These are phyloP conservation scores for Tauraco hartlaubi DNA, from an alignment of 2,797 vertebrate genomes.

Conservation along the genomic window DNA sequence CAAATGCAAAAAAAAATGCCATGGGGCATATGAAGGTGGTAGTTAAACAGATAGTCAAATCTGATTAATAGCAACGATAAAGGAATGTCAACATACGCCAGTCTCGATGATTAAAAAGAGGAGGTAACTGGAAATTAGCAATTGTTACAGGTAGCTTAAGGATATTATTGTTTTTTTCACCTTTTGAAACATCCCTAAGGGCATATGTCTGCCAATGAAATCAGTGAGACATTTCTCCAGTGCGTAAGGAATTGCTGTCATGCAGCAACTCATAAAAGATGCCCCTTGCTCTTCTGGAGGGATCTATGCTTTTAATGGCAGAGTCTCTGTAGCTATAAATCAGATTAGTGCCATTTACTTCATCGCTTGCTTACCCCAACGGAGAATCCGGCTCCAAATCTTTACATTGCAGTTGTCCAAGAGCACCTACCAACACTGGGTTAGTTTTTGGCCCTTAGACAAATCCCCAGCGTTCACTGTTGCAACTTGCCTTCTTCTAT, in stretches of 20 bases:
- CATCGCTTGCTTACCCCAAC: background rate
- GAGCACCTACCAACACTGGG: background rate
- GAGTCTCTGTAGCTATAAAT: constrained; percentile 24
- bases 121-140: constrained; percentile 65
- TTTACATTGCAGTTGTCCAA: constrained; percentile 11
- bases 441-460: constrained; percentile 52
- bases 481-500: constrained; percentile 43
- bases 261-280: background rate
- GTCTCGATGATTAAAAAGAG: constrained; percentile 44
- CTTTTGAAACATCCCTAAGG: background rate
- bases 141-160: constrained; percentile 59
- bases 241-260: background rate
- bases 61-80: constrained; percentile 50
- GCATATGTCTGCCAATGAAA: constrained; percentile 31
- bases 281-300: constrained; percentile 16
- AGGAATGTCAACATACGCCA: constrained; percentile 18
- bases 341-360: constrained; percentile 10
- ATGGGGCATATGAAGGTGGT: constrained; percentile 27
- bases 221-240: background rate
- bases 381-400: constrained; percentile 15
- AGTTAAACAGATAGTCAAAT: constrained; percentile 35
- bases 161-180: constrained; percentile 57
- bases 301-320: constrained; percentile 27
- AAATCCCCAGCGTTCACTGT: constrained; percentile 44
- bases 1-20: background rate